phyloP scores from a whole-genome alignment of 1,140 invertebrate genomes.

The Drosophila elegans region DNA sequence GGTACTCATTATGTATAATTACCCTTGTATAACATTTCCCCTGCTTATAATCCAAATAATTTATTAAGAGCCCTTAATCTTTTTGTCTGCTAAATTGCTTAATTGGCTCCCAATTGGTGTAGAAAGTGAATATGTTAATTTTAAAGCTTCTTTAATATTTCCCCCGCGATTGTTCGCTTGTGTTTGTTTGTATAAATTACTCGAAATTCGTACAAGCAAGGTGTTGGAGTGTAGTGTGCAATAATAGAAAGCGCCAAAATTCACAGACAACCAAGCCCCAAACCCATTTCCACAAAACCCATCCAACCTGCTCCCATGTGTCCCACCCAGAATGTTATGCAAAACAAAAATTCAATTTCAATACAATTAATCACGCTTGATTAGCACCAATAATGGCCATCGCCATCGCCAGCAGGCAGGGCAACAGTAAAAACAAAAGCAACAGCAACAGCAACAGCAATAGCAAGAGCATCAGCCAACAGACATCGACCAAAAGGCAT shows the following conservation, averaged over 20 bases:
- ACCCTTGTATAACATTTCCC: not conserved
- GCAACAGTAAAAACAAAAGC: too few relatives aligned
- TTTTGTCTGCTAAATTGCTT: not conserved
- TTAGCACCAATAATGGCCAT: constrained; percentile 60
- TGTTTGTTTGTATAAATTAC: constrained; percentile 7
- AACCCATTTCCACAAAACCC: constrained; percentile 4
- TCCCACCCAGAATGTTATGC: constrained; percentile 33
- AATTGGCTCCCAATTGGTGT: constrained; percentile 3
- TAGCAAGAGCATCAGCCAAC: not conserved
- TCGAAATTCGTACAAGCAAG: not conserved
- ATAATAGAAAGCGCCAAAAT: constrained; percentile 7
- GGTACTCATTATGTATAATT: not conserved
- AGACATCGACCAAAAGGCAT: not conserved
- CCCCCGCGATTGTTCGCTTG: not conserved
- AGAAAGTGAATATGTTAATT: constrained; percentile 4
- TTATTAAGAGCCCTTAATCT: not conserved
- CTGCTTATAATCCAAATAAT: not conserved
- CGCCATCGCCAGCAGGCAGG: constrained; percentile 31
- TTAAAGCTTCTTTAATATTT: not conserved
- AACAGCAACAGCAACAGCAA: constrained; percentile 17
- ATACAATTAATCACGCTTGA: constrained; percentile 68
- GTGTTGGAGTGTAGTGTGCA: not conserved
- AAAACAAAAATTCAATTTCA: constrained; percentile 65
- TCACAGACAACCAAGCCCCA: not conserved
- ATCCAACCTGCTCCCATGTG: constrained; percentile 15